Evolutionary conservation across 2,888 invertebrate genomes (phyloP), one percentile per base, ranked within the genome.

Genomic region (Ormyrus rosae): DNA sequence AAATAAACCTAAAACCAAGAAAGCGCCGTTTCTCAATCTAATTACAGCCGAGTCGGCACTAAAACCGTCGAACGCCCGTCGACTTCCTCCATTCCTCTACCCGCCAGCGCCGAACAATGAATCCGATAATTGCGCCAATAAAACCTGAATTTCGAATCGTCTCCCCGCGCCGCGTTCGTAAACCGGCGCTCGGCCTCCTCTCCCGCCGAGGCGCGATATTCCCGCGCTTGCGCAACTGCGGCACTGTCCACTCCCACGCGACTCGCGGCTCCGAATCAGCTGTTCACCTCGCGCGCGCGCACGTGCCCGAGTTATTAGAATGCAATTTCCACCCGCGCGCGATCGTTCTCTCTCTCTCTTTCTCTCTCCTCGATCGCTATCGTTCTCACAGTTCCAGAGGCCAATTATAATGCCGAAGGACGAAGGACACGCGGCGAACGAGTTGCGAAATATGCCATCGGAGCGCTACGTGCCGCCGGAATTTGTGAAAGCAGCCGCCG

Each of bases 241-340:
- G 9, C 45, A 65, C 64, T 34, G 65, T 46, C 45, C 46, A 67
- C 45, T 67, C 45, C 45, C 46, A 67, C 45, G 11, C 61, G 46
- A 34, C 34, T 6, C n/a, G 5, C 10, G 53, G 34, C 46, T 11
- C 50, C 50, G 46, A 70, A 70, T 58, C 55, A 45, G 45, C 55
- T 51, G 9, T 45, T 65, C 10, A 7, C 6, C 9, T 50, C 67
- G 67, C n/a, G 48, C 7, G 56, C 45, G 50, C 9, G 53, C 13
- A 46, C 10, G 9, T 10, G 9, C 46, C 5, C 5, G 70, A 65
- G 19, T 74, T 63, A 77, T 77, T 77, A 77, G 76, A 77, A 63
- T 70, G 78, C 60, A 53, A 78, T 78, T 71, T 78, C 73, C 78
- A 73, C 68, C 68, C 78, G 67, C 72, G 67, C 72, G 34, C 34